Conservation (phyloP, 2,113 vertebrate species). For the Panthera leo region DNA sequence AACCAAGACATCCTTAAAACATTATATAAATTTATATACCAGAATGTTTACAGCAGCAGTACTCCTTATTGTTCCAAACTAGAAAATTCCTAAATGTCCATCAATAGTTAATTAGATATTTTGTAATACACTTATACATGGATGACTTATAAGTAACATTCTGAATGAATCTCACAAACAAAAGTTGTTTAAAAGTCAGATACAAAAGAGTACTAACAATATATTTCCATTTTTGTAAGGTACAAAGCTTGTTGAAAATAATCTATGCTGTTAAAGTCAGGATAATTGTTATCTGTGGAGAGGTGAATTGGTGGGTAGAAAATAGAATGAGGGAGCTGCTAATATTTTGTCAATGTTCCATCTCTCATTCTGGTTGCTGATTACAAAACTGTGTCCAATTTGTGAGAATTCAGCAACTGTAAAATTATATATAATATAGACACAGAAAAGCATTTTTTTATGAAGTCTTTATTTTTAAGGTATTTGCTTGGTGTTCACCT, state of each 20-base stretch:
- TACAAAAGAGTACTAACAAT: not conserved
- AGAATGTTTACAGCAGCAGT: not conserved
- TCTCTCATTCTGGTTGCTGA: not conserved
- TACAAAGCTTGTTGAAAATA: not conserved
- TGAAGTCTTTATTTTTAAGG: not conserved
- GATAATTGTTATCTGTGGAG: not conserved
- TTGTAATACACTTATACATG: not conserved
- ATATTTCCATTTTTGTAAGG: slow-evolving; percentile 2
- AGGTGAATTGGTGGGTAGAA: not conserved
- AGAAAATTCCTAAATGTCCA: not conserved
- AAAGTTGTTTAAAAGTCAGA: not conserved
- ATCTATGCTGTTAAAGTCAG: not conserved
- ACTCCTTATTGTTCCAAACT: not conserved
- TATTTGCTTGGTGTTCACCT: not conserved
- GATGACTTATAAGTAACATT: not conserved
- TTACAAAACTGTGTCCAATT: not conserved
- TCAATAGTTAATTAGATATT: not conserved
- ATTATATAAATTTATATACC: not conserved
- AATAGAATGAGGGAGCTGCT: not conserved
- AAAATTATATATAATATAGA: not conserved
- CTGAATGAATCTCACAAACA: not conserved
- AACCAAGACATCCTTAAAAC: not conserved
- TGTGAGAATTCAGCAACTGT: not conserved
- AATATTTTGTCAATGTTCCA: not conserved
- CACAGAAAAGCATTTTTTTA: not conserved